Base-by-base conservation (phyloP, 2,113 vertebrate species). In the Fregetta grallaria region DNA sequence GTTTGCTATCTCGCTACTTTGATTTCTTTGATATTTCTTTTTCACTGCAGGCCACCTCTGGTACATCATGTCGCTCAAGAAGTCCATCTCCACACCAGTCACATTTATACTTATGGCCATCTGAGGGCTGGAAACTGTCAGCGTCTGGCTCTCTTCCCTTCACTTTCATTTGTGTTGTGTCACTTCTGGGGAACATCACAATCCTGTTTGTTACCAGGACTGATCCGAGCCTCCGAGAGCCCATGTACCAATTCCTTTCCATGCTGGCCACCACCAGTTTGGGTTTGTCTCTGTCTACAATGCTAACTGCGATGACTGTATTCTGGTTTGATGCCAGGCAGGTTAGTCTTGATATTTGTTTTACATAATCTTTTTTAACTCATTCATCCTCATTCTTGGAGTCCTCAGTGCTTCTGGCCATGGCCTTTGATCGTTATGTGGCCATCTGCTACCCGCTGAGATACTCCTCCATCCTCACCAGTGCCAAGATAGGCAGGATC, bases 291-390 rank as follows among this genome's bases (percentile, higher is more conserved):
- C 75, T 30, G 8, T 77, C 58, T 30, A 77, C 86, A 34, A 21
- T 88, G 32, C 92, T 93, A 76, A 70, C 90, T 61, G 62, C 91
- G 78, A 80, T 75, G 92, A 15, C 17, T 8, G 83, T n/a, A 45
- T 95, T 56, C 18, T 89, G 91, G 86, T 74, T 95, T 52, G 89
- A 73, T 79, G 66, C 75, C 67, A 77, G 88, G 27, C 56, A 61
- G 8, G 84, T 96, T 42, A 49, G 25, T 17, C 80, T 95, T 10
- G 19, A 94, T 58, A 49, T 80, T 34, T 97, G 88, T 53, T 40
- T 94, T 58, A 45, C 59, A 15, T 85, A 94, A 34, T 79, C 84
- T 61, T 68, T 95, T n/a, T 93, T 86, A 56, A 94, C 88, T 65
- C 77, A 90, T 17, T 20, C 8, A 19, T 78, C 27, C 74, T 49